Base-by-base conservation (phyloP, 1,140 invertebrate species). In the Brachionus calyciflorus region DNA sequence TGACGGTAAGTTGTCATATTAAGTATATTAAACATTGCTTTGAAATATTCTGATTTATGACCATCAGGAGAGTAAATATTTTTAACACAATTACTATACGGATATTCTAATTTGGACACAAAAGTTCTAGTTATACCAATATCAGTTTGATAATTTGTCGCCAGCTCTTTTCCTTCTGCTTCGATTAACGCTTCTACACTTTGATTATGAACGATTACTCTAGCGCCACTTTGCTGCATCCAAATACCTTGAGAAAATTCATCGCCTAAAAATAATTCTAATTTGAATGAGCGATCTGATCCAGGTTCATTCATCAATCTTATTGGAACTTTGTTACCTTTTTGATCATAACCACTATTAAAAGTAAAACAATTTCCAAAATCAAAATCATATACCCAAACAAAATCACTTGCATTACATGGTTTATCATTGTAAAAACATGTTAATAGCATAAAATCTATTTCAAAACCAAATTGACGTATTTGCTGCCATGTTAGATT, bases 381-480 rank as follows among this genome's bases (percentile, higher is more conserved):
- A 24, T 77, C 49, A 46, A 53, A 53, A 55, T 69, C 65, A 51
- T 77, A 68, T 17, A 28, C 14, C 46, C 77, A 53, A 19, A 51
- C 19, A 77, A 77, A 77, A 60, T 77, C 77, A 60, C 46, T 78
- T 37, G n/a, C 78, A 41, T 14, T 57, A 53, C 24, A 79, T 10
- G 1, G 26, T 70, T 26, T 79, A 76, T 69, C 77, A 79, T 26
- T 79, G 48, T 12, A 78, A 77, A 76, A 79, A 77, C 30, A 77
- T 28, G 28, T 77, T 17, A 63, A 68, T 19, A 57, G 41, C 57
- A 68, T 69, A 12, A 49, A 63, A 44, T 68, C 24, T 1, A 77
- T 69, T 68, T 77, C 76, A 53, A 48, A 77, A 9, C 51, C 57
- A 46, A 63, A 65, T 19, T 33, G 26, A 40, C 46, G 44, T n/a